Evolutionary conservation across 2,797 vertebrate species (phyloP).

Genomic region (Anas bahamensis): DNA sequence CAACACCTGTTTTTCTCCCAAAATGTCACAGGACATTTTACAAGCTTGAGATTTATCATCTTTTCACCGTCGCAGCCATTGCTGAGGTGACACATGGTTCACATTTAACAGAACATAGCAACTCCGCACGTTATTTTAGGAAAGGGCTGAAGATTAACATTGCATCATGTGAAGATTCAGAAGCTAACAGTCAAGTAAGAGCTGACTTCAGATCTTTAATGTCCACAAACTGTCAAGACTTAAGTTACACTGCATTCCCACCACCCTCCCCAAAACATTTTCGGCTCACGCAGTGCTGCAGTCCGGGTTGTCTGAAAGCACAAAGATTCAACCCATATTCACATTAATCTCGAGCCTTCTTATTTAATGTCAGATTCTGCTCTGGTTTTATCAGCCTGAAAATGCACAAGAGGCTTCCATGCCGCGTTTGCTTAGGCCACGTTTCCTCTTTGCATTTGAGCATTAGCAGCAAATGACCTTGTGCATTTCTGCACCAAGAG

Average conservation of each 20-base stretch:
- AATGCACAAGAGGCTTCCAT: not conserved
- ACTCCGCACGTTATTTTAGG: constrained; percentile 58
- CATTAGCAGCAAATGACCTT: constrained; percentile 43
- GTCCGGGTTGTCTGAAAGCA: not conserved
- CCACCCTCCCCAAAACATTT: not conserved
- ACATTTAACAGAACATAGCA: constrained; percentile 61
- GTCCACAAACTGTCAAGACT: constrained; percentile 49
- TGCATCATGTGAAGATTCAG: constrained; percentile 56
- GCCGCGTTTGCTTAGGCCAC: not conserved
- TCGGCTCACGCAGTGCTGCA: not conserved
- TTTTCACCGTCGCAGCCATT: constrained; percentile 34
- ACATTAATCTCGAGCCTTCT: not conserved
- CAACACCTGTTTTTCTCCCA: constrained; percentile 72
- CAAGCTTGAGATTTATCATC: constrained; percentile 69
- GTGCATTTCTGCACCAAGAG: not conserved
- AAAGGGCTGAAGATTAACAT: constrained; percentile 61
- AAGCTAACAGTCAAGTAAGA: constrained; percentile 52
- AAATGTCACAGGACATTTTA: constrained; percentile 63
- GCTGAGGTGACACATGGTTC: constrained; percentile 69
- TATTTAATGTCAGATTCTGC: not conserved
- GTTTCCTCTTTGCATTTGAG: constrained; percentile 2
- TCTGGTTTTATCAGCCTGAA: not conserved
- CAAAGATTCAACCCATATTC: not conserved
- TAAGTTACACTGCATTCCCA: constrained; percentile 29
- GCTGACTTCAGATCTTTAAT: constrained; percentile 52